Percentiles rank a stretch among this genome's conserved stretches.
Conservation (phyloP, 2,113 vertebrate genomes). For the Speoplatyrhinus poulsoni region DNA sequence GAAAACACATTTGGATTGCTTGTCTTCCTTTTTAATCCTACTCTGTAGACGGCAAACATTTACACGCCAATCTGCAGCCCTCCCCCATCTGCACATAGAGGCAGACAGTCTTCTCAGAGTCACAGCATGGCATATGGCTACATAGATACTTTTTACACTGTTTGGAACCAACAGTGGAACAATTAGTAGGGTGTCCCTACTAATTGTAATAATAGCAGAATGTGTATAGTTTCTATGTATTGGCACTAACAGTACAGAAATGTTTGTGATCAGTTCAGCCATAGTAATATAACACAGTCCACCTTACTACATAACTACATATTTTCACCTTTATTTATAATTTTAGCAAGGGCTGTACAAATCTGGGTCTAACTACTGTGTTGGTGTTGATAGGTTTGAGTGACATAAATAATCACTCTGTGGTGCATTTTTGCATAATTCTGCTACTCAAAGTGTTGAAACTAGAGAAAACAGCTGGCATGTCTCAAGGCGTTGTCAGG, state of each 20-base stretch:
- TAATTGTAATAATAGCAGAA: too few species aligned
- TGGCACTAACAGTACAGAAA: too few species aligned
- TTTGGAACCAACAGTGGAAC: conserved; percentile 34
- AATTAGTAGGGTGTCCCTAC: too few species aligned
- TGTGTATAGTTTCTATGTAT: too few species aligned
- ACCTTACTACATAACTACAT: conserved; percentile 1
- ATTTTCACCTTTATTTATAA: conserved; percentile 8
- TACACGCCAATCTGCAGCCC: conserved; percentile 40
- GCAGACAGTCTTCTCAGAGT: neutral
- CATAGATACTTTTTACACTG: conserved; percentile 51
- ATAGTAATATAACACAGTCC: too few species aligned
- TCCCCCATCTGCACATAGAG: neutral
- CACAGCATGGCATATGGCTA: conserved; percentile 39
- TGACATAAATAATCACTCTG: too few species aligned
- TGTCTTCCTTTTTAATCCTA: conserved; percentile 1
- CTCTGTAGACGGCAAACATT: neutral
- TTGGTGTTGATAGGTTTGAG: too few species aligned
- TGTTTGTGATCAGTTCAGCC: too few species aligned
- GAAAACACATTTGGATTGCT: conserved; percentile 41
- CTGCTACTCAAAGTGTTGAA: neutral
- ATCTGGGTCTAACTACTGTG: conserved; percentile 7
- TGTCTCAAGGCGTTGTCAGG: conserved; percentile 7
- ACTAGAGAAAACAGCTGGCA: conserved; percentile 13
- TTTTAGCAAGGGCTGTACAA: conserved; percentile 8
- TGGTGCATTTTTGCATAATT: neutral